Base-by-base conservation (phyloP, 2,113 vertebrate species). In the Otolemur garnettii region DNA sequence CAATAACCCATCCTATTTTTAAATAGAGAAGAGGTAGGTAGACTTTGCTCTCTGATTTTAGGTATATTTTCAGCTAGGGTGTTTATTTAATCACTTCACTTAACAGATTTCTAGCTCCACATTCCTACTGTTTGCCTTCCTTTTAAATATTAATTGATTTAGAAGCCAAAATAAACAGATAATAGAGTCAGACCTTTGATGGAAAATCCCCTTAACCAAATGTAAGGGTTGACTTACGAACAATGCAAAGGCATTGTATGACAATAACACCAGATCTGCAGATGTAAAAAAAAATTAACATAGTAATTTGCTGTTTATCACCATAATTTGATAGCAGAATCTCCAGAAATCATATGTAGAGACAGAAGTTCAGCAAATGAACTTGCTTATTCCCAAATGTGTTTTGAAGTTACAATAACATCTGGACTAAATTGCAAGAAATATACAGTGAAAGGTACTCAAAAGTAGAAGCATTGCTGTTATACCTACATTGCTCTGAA, bases 101-200 rank as follows among this genome's bases (percentile, higher is more conserved):
- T 95, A 69, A 53, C 0, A 53, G 64, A 74, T 81, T 60, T 81
- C 55, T 33, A 15, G 22, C n/a, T 92, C 69, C 21, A 7, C 35
- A 4, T 92, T 87, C 35, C 53, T 84, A 7, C 45, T 78, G 2
- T 78, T 90, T 84, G 5, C 28, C 80, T 94, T 74, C 19, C 81
- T 94, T 89, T 79, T 59, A 21, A 94, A 17, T 80, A 42, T n/a
- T 26, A 30, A 24, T 62, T 21, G 53, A 64, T 87, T 94, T 66
- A 10, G n/a, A 90, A 92, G 30, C 13, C 71, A 85, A 81, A 96
- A 42, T 83, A 93, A 94, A 85, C 5, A 90, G 60, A 78, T 55
- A 60, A 84, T n/a, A 80, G 55, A 33, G 45, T 22, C 68, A 60
- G 78, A 35, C 0, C 24, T 84, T 90, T 66, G 19, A 60, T 87